phyloP scores from a whole-genome alignment of 2,113 vertebrate genomes.

The Malaclemys terrapin region DNA sequence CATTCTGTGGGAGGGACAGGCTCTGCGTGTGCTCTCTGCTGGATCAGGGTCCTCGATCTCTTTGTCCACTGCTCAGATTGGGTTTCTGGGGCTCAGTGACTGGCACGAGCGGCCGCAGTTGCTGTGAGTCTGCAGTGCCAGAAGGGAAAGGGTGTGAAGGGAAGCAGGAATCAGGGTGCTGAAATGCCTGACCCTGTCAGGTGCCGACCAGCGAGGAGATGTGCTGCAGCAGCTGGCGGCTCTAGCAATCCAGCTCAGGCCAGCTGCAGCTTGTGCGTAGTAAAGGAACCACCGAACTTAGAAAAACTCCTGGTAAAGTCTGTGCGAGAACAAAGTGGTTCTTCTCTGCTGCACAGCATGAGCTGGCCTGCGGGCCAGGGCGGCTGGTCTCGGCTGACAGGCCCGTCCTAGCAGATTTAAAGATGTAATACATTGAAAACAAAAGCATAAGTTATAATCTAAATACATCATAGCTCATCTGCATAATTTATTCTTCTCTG shows the following conservation, averaged over 20 bases:
- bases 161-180: neutral
- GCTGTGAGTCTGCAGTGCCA: neutral
- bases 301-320: neutral
- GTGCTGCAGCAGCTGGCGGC: no score
- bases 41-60: neutral
- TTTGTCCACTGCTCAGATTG: neutral
- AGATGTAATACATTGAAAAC: neutral
- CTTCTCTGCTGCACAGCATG: neutral
- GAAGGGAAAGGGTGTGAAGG: neutral
- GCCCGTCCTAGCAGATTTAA: neutral
- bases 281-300: neutral
- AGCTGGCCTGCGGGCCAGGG: neutral
- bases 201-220: neutral
- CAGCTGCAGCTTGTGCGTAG: neutral
- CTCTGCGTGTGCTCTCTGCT: neutral
- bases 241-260: neutral
- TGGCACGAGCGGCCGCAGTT: neutral
- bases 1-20: neutral
- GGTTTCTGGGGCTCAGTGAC: neutral
- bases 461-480: constrained; percentile 30
- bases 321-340: neutral
- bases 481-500: constrained; percentile 59
- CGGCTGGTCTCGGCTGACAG: neutral
- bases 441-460: neutral
- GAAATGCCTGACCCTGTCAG: neutral